Base-by-base conservation (phyloP, 2,797 vertebrate genomes). In the Pseudochirops corinnae region DNA sequence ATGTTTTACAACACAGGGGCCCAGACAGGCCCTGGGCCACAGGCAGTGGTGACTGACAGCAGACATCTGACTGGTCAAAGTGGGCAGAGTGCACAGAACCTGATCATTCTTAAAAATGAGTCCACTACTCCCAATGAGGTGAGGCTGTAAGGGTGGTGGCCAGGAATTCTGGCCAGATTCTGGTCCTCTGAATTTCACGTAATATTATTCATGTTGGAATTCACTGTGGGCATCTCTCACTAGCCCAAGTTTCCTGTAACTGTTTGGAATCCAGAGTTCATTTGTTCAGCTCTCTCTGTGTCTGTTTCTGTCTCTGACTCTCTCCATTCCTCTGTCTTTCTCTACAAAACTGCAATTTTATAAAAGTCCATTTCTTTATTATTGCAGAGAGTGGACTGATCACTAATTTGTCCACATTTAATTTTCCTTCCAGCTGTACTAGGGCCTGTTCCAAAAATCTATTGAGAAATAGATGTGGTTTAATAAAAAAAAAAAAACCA, bases 1-100 rank as follows among this genome's bases (percentile, higher is more conserved):
- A 99, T 99, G 99, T 99, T 99, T 99, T 99, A 99, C 99, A 99
- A 99, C 98, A 99, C 99, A 67, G 99, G 99, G 97, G 99, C 99
- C 91, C 99, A 99, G 10, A 98, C 98, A 95, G 99, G 98, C 97
- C 98, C 99, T 92, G 99, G 99, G 95, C 98, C 99, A 93, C 99
- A 99, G 98, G 99, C 99, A 97, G 99, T 99, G 98, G 98, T 99
- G 97, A 98, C 99, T 9, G 99, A 99, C 97, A 99, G 99, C 98
- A 99, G 99, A 97, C 99, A 99, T 98, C 99, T 99, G 98, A 99
- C 99, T 93, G 99, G 99, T 97, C 99, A 99, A 97, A 99, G 99
- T 95, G 99, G 99, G 94, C 99, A 99, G 98, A 99, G 99, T 98
- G 97, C 98, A 52, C 99, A 99, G 98, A 99, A 99, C 98, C 97